These are phyloP conservation scores for Macrosteles quadrilineatus DNA, from an alignment of 1,140 invertebrate genomes.

Conservation along the genomic window DNA sequence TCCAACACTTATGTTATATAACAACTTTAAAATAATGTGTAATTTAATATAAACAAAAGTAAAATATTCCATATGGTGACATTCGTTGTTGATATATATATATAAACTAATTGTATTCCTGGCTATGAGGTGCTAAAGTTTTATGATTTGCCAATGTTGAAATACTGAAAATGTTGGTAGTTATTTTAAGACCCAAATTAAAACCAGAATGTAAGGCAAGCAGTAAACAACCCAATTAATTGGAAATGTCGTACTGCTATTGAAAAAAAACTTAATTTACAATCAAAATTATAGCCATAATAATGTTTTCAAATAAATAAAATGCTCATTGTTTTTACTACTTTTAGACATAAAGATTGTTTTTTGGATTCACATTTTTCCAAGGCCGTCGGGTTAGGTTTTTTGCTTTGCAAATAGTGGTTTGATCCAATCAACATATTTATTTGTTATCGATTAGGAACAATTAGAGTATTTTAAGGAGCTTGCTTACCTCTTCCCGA, in stretches of 20 bases:
- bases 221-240: neutral
- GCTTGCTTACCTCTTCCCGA: slow-evolving; percentile 46
- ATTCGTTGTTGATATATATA: too few species aligned
- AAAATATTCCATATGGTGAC: too few species aligned
- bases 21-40: too few species aligned
- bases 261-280: neutral
- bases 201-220: neutral
- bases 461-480: neutral
- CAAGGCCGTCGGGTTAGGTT: neutral
- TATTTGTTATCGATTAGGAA: neutral
- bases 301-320: too few species aligned
- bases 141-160: neutral
- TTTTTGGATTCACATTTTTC: neutral
- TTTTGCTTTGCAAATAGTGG: neutral
- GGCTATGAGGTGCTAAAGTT: too few species aligned
- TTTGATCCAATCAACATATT: neutral
- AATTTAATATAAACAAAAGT: too few species aligned
- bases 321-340: too few species aligned
- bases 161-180: neutral
- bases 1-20: too few species aligned
- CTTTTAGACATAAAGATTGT: neutral
- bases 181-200: neutral
- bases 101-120: too few species aligned
- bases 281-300: too few species aligned
- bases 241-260: neutral